phyloP scores from a whole-genome alignment of 1,140 invertebrate species.

The Eriosoma lanigerum region DNA sequence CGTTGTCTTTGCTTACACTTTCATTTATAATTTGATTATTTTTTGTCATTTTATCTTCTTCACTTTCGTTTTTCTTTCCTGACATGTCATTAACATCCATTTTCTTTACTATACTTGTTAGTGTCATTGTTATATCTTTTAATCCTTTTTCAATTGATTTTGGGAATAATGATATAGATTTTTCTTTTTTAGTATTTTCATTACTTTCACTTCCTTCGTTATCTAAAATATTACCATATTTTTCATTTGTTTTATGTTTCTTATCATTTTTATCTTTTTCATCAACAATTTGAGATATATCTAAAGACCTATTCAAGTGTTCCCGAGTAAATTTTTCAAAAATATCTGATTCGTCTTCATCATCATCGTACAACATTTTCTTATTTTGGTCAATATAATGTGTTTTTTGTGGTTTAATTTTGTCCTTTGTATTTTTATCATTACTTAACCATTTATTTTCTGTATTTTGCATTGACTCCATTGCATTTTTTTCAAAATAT shows the following conservation, averaged over 20 bases:
- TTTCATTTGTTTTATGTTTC: neutral
- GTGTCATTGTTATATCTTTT: conserved; percentile 28
- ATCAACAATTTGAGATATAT: neutral
- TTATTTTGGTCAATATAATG: conserved; percentile 48
- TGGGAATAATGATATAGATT: conserved; percentile 19
- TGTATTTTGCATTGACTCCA: neutral
- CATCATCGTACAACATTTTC: conserved; percentile 43
- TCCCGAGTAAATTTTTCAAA: conserved; percentile 43
- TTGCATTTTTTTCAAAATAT: neutral
- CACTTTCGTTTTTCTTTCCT: conserved; percentile 24
- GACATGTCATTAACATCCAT: conserved; percentile 39
- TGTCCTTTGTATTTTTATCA: neutral
- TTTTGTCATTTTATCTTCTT: neutral
- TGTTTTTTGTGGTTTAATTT: neutral
- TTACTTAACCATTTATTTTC: neutral
- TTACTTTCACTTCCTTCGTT: conserved; percentile 51
- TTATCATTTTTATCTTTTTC: neutral
- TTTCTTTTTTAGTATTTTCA: neutral
- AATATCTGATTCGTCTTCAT: conserved; percentile 28
- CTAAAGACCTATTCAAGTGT: conserved; percentile 27
- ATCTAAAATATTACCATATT: neutral
- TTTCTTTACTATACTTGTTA: conserved; percentile 35
- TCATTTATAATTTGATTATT: neutral
- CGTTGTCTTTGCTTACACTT: neutral
- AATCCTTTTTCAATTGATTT: conserved; percentile 51